A percentile compares a stretch with the other conserved stretches of the same genome.
Conservation (phyloP, 1,140 invertebrate species). For the Nomia melanderi region DNA sequence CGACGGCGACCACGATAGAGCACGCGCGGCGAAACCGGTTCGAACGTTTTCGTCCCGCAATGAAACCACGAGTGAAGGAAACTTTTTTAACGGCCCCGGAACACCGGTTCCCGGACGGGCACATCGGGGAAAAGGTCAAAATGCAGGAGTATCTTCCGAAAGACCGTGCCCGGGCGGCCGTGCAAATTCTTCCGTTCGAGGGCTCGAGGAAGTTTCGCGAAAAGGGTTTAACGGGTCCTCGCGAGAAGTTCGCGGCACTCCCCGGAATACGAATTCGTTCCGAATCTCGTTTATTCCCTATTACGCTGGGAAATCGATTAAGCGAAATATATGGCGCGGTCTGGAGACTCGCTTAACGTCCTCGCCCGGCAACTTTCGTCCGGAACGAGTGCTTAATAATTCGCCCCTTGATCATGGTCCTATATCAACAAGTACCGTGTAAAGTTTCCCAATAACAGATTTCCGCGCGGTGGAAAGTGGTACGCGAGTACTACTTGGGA, state of each 20-base stretch:
- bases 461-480: slow-evolving; percentile 3
- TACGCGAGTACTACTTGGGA: slow-evolving; percentile 3
- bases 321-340: background rate
- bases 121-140: no score
- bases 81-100: no score
- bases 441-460: slow-evolving; percentile 6
- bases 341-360: background rate
- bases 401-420: slow-evolving; percentile 3
- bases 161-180: background rate
- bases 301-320: background rate
- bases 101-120: no score
- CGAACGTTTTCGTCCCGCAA: background rate
- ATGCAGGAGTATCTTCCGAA: background rate
- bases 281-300: background rate
- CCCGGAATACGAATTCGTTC: background rate
- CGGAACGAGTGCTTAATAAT: slow-evolving; percentile 4
- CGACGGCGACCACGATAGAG: slow-evolving; percentile 41
- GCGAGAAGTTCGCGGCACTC: background rate
- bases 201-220: background rate
- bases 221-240: background rate
- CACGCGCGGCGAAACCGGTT: slow-evolving; percentile 35
- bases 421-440: slow-evolving; percentile 6
- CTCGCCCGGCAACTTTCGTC: background rate
- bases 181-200: background rate
- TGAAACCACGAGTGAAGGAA: no score